These are phyloP conservation scores for Digitonthophagus gazella DNA, from an alignment of 2,888 invertebrate genomes.

Conservation along the genomic window DNA sequence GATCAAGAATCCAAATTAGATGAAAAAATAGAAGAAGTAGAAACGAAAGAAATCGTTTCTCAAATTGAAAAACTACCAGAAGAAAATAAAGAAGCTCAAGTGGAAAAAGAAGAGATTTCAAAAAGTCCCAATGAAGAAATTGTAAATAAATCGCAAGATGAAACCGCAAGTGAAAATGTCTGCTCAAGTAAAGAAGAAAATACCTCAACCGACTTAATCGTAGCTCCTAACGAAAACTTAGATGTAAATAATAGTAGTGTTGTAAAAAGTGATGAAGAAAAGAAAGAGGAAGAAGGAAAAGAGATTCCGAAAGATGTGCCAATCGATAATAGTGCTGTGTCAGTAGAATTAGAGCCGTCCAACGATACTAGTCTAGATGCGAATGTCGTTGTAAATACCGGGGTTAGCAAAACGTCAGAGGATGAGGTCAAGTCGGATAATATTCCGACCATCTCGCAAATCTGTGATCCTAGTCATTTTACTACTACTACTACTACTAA, in stretches of 20 bases:
- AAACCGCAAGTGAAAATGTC: constrained; percentile 24
- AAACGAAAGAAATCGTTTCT: constrained; percentile 2
- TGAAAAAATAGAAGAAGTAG: constrained; percentile 26
- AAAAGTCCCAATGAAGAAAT: constrained; percentile 30
- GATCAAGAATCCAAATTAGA: constrained; percentile 32
- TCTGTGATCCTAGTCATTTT: constrained; percentile 67
- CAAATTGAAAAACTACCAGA: constrained; percentile 23
- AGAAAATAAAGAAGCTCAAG: constrained; percentile 5
- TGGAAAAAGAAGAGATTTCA: no score
- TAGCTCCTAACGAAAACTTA: constrained; percentile 30
- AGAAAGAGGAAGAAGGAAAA: background rate
- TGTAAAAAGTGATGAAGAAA: constrained; percentile 31
- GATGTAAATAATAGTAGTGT: constrained; percentile 35
- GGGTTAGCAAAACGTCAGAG: constrained; percentile 24
- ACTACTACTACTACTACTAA: constrained; percentile 21
- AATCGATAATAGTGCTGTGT: constrained; percentile 52
- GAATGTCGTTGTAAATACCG: constrained; percentile 22
- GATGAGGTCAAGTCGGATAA: constrained; percentile 46
- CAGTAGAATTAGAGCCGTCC: constrained; percentile 54
- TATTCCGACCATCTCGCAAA: constrained; percentile 70
- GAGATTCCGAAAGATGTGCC: background rate
- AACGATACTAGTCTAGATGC: constrained; percentile 48
- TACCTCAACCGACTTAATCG: constrained; percentile 25
- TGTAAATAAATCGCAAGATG: constrained; percentile 29
- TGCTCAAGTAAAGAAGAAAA: constrained; percentile 29